Evolutionary conservation across 2,113 vertebrate genomes (phyloP).

Genomic region (Rhinoptilus africanus): DNA sequence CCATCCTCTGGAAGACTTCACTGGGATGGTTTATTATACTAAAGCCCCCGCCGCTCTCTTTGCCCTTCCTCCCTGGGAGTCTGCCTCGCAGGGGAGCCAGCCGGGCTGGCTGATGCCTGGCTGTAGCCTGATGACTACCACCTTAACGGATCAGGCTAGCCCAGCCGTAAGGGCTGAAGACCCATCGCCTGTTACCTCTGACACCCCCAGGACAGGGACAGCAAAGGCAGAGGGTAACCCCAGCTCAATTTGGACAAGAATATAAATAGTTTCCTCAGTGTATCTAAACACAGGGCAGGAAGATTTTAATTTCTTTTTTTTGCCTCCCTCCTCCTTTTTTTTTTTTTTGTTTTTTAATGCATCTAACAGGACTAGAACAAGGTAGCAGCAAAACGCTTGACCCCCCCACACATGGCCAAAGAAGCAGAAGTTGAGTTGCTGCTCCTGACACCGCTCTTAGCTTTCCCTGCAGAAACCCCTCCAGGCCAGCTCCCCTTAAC

Average conservation of each 20-base stretch:
- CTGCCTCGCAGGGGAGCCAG: neutral
- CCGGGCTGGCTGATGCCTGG: neutral
- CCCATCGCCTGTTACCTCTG: fast-evolving
- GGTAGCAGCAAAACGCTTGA: neutral
- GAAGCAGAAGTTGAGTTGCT: neutral
- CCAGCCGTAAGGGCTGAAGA: neutral
- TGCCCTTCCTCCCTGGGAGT: neutral
- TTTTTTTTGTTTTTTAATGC: neutral
- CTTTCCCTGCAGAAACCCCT: neutral
- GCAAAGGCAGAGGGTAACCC: neutral
- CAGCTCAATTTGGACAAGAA: neutral
- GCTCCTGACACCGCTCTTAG: neutral
- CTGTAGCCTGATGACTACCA: neutral
- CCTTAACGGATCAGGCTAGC: neutral
- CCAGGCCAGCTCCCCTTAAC: neutral
- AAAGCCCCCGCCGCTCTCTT: neutral
- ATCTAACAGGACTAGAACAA: neutral
- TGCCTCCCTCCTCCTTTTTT: no score
- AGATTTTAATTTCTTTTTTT: neutral
- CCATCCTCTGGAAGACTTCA: neutral
- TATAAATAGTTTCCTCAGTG: neutral
- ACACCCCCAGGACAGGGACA: neutral
- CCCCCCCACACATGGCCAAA: neutral
- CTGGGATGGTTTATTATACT: neutral
- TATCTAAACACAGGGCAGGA: neutral